Evolutionary conservation across 37 sponge, comb jelly and placozoan genomes (phyloP).

Genomic region (Aplysina aerophoba): DNA sequence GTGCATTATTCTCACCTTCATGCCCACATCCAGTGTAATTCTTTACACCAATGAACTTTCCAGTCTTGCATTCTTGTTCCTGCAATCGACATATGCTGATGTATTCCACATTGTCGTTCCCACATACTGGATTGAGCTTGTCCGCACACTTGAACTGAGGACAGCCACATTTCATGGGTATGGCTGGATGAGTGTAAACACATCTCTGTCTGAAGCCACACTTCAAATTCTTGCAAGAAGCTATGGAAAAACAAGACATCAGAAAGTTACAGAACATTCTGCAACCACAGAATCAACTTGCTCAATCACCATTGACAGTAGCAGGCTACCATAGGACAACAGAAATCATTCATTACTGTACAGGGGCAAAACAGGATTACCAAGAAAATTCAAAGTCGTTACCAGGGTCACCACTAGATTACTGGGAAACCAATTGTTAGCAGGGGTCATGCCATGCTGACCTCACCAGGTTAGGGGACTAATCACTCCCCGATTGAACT

Average conservation of each 20-base stretch:
- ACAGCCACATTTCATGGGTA: slow-evolving; percentile 12
- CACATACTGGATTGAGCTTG: slow-evolving; percentile 53
- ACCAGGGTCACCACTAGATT: too few species aligned
- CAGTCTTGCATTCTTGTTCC: slow-evolving; percentile 36
- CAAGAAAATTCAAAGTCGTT: too few species aligned
- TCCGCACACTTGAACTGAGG: slow-evolving; percentile 11
- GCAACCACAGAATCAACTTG: not conserved
- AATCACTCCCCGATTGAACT: too few species aligned
- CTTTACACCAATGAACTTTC: slow-evolving; percentile 44
- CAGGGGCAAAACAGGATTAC: too few species aligned
- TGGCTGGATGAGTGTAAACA: too few species aligned
- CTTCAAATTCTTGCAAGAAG: not conserved
- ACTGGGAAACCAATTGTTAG: too few species aligned
- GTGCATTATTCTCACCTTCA: not conserved
- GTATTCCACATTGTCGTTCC: slow-evolving; percentile 42
- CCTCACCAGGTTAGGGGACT: too few species aligned
- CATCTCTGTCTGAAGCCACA: slow-evolving; percentile 47
- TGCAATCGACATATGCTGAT: slow-evolving; percentile 44
- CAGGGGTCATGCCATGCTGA: too few species aligned
- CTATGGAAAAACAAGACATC: not conserved
- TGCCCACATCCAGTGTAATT: slow-evolving; percentile 13
- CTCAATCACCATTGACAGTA: not conserved
- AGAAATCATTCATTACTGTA: too few species aligned
- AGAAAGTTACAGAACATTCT: not conserved
- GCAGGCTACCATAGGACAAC: too few species aligned